These are phyloP conservation scores for Melanotaenia pygmaea DNA, from an alignment of 2,797 vertebrate species.

Conservation along the genomic window DNA sequence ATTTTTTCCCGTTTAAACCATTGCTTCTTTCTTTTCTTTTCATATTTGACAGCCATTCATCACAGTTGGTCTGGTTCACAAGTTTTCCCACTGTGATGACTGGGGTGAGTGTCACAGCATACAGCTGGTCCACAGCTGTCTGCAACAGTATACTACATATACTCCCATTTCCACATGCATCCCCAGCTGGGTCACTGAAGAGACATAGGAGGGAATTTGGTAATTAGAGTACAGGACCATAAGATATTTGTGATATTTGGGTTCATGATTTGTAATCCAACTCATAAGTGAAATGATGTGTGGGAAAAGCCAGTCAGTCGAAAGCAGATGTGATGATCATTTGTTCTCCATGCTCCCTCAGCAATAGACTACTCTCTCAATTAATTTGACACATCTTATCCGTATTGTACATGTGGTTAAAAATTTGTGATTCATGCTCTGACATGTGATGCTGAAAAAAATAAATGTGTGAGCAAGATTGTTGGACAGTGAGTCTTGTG, in stretches of 20 bases:
- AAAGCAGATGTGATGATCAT: conserved; percentile 4
- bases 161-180: conserved; percentile 53
- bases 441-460: conserved; percentile 8
- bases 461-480: conserved; percentile 6
- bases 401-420: background rate
- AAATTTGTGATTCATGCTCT: background rate
- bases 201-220: background rate
- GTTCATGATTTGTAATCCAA: conserved; percentile 7
- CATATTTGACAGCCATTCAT: conserved; percentile 38
- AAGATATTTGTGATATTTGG: conserved; percentile 12
- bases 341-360: background rate
- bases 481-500: background rate
- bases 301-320: conserved; percentile 2
- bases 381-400: background rate
- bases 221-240: background rate
- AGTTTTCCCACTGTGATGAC: conserved; percentile 51
- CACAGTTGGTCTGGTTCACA: conserved; percentile 30
- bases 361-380: background rate
- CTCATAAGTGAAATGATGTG: background rate
- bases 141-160: conserved; percentile 12
- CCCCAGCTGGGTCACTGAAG: conserved; percentile 36
- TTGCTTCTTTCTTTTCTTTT: conserved; percentile 26
- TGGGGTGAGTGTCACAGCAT: conserved; percentile 40
- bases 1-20: conserved; percentile 21
- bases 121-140: conserved; percentile 49